Conservation (phyloP, 2,797 vertebrate species). For the Tachyglossus aculeatus region DNA sequence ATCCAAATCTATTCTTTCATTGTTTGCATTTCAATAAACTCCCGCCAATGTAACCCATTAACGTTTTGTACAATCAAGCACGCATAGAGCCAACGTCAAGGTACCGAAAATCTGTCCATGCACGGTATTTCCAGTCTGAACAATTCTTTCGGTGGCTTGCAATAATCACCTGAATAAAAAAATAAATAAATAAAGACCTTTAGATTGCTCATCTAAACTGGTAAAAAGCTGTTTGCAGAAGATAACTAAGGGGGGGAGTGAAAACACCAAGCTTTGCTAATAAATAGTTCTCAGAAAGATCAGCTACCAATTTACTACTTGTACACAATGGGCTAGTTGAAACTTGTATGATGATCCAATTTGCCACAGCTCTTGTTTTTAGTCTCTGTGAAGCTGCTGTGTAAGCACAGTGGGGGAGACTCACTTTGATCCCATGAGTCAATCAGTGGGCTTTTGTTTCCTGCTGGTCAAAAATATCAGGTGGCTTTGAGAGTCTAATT, state of each 20-base stretch:
- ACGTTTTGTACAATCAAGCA: slow-evolving; percentile 65
- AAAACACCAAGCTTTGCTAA: slow-evolving; percentile 76
- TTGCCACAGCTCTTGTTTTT: slow-evolving; percentile 91
- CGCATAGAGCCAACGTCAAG: slow-evolving; percentile 47
- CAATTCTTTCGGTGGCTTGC: slow-evolving; percentile 49
- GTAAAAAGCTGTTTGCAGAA: slow-evolving; percentile 77
- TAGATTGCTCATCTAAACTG: slow-evolving; percentile 69
- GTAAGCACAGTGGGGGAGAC: slow-evolving; percentile 76
- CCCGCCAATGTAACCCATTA: slow-evolving; percentile 58
- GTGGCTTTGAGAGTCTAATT: slow-evolving; percentile 91
- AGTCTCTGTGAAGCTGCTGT: slow-evolving; percentile 84
- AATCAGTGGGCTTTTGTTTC: slow-evolving; percentile 87
- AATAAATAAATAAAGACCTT: slow-evolving; percentile 53
- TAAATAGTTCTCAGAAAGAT: slow-evolving; percentile 84
- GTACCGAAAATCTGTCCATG: slow-evolving; percentile 33
- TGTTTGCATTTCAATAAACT: slow-evolving; percentile 61
- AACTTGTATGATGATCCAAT: slow-evolving; percentile 92
- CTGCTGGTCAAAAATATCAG: slow-evolving; percentile 86
- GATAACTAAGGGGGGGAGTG: slow-evolving; percentile 64
- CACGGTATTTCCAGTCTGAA: slow-evolving; percentile 49
- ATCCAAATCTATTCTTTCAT: slow-evolving; percentile 55
- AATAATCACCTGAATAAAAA: slow-evolving; percentile 70
- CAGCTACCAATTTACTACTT: slow-evolving; percentile 86
- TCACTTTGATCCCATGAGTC: slow-evolving; percentile 83
- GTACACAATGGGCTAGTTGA: slow-evolving; percentile 89